Evolutionary conservation across 2,888 invertebrate species (phyloP), one percentile per base, ranked within the genome.

Genomic region (Gonocerus acuteangulatus): DNA sequence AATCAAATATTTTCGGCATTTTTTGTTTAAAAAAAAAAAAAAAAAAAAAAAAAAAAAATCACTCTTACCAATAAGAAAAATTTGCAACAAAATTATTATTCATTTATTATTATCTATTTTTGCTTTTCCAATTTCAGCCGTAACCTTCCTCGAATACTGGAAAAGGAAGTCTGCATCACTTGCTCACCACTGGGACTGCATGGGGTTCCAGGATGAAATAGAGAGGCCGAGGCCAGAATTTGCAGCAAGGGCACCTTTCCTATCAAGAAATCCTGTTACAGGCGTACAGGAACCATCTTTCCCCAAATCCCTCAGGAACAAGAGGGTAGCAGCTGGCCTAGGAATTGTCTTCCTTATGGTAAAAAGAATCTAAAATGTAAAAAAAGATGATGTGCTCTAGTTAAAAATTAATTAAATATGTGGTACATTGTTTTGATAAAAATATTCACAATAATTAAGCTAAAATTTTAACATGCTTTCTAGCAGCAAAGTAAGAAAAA

Each of bases 111-210:
- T n/a, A n/a, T n/a, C n/a, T n/a, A n/a, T n/a, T n/a, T n/a, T n/a
- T n/a, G n/a, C n/a, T n/a, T n/a, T n/a, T n/a, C n/a, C n/a, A n/a
- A 3, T 69, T 71, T 7, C 71, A 79, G 79, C 80, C 57, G 79
- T 80, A 39, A 75, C 79, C 45, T 80, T 80, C 69, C 72, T 80
- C 63, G 79, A 80, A 67, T 79, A 79, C 69, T 80, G 80, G 80
- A 80, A 80, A 67, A 71, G 79, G 48, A 79, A 79, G 68, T 78
- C 76, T 58, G 78, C 77, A 15, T 76, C 76, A 56, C 70, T 79
- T 27, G 77, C 79, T 19, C 78, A 80, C 69, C 78, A 79, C 68
- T 80, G 80, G 80, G 80, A 80, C 70, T 77, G 78, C 63, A 71
- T 77, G 68, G 79, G 78, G 64, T 79, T 78, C 69, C 77, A 79